phyloP scores from a whole-genome alignment of 2,113 vertebrate genomes.

The Etia nguti region DNA sequence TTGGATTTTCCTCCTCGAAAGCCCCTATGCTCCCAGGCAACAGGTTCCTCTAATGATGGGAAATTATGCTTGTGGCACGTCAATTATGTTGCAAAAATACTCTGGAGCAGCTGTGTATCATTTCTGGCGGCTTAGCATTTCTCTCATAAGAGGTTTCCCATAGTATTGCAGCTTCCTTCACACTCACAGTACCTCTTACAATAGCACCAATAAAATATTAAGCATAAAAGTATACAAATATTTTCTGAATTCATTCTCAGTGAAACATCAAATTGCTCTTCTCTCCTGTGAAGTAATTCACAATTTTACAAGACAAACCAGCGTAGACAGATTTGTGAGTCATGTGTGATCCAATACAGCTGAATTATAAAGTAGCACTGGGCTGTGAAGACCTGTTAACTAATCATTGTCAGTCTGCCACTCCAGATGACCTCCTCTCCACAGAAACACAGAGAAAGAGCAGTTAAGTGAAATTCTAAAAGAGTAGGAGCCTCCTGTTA shows the following conservation, averaged over 20 bases:
- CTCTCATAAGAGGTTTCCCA: background rate
- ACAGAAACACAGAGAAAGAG: constrained; percentile 26
- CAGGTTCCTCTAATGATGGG: constrained; percentile 53
- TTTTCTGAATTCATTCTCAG: background rate
- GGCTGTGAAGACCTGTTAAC: constrained; percentile 46
- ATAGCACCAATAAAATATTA: background rate
- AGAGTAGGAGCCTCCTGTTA: constrained; percentile 26
- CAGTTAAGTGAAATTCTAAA: constrained; percentile 26
- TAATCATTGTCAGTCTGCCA: constrained; percentile 53
- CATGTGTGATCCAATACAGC: background rate
- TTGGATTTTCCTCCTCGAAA: constrained; percentile 21
- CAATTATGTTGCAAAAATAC: constrained; percentile 44
- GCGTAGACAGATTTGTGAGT: background rate
- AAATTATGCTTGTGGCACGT: constrained; percentile 45
- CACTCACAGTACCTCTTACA: background rate
- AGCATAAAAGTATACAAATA: background rate
- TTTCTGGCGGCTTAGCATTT: constrained; percentile 20
- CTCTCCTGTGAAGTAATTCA: background rate
- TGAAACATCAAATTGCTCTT: background rate
- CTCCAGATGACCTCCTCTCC: constrained; percentile 46
- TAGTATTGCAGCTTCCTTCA: background rate
- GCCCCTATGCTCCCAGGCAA: constrained; percentile 38
- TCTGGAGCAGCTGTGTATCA: constrained; percentile 11
- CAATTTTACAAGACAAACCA: background rate
- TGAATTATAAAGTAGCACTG: constrained; percentile 11